Conservation (phyloP, 2,113 vertebrate species). For the Phalacrocorax aristotelis region DNA sequence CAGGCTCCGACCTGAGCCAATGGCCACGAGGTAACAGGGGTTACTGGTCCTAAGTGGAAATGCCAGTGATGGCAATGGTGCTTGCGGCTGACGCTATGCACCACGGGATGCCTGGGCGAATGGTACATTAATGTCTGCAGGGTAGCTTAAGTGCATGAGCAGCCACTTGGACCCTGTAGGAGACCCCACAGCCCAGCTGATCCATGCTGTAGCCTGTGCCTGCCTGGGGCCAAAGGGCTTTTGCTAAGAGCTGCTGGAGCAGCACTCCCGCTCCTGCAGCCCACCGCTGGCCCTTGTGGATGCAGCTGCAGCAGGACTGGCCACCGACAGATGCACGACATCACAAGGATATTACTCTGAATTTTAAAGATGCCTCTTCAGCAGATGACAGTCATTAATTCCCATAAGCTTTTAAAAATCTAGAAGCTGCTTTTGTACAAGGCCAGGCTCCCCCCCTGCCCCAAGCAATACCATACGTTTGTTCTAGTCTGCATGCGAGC, state of each 20-base stretch:
- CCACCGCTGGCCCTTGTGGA: background rate
- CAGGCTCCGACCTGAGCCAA: accelerated
- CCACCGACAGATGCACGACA: accelerated
- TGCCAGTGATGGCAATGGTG: accelerated
- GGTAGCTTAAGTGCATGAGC: background rate
- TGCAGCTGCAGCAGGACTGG: background rate
- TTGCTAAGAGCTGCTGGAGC: background rate
- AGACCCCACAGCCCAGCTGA: background rate
- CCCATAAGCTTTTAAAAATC: background rate
- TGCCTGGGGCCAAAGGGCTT: background rate
- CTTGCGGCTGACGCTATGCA: accelerated
- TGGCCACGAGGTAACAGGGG: background rate
- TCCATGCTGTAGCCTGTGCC: background rate
- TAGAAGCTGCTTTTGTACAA: accelerated
- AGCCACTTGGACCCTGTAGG: accelerated
- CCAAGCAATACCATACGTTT: accelerated
- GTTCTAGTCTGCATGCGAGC: background rate
- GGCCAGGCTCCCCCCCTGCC: background rate
- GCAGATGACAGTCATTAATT: background rate
- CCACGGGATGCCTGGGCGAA: accelerated
- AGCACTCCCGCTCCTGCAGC: accelerated
- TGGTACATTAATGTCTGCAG: accelerated
- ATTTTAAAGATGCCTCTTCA: background rate
- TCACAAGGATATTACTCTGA: background rate
- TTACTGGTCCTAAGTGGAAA: background rate